These are phyloP conservation scores for Thaumetopoea pityocampa DNA, from an alignment of 1,140 invertebrate species.

Conservation along the genomic window DNA sequence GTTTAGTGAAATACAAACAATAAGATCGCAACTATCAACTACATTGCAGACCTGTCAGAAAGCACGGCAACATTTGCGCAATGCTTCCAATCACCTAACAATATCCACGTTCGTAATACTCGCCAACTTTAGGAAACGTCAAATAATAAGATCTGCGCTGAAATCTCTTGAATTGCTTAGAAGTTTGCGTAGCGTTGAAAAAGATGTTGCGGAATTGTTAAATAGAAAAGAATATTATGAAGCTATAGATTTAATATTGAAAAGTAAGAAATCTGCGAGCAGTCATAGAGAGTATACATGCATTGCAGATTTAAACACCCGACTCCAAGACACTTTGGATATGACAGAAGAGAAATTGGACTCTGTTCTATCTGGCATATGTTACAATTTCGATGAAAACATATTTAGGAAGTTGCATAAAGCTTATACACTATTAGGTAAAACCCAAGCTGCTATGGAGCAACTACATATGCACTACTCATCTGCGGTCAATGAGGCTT, in stretches of 20 bases:
- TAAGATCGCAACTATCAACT: slow-evolving; percentile 84
- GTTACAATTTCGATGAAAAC: slow-evolving; percentile 81
- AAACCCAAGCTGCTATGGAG: slow-evolving; percentile 94
- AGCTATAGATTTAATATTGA: slow-evolving; percentile 90
- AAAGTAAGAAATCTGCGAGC: slow-evolving; percentile 90
- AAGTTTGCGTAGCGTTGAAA: slow-evolving; percentile 90
- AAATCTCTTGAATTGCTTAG: slow-evolving; percentile 89
- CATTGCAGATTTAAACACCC: slow-evolving; percentile 88
- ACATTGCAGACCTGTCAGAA: slow-evolving; percentile 83
- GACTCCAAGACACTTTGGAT: slow-evolving; percentile 93
- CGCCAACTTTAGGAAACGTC: slow-evolving; percentile 90
- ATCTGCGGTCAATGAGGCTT: slow-evolving; percentile 93
- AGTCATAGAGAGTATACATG: slow-evolving; percentile 90
- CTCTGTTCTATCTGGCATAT: slow-evolving; percentile 87
- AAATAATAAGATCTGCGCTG: slow-evolving; percentile 86
- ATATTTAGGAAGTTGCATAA: slow-evolving; percentile 88
- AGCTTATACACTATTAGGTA: slow-evolving; percentile 91
- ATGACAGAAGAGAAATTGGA: slow-evolving; percentile 95
- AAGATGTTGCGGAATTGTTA: slow-evolving; percentile 87
- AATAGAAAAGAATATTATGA: slow-evolving; percentile 91
- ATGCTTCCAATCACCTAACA: slow-evolving; percentile 88
- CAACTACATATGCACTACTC: slow-evolving; percentile 97
- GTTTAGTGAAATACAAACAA: slow-evolving; percentile 86
- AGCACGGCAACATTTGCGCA: slow-evolving; percentile 82
- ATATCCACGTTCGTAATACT: slow-evolving; percentile 90